A percentile compares a stretch with the other conserved stretches of the same genome.
Evolutionary conservation across 1,140 invertebrate genomes (phyloP).

Genomic region (Asbolus verrucosus): DNA sequence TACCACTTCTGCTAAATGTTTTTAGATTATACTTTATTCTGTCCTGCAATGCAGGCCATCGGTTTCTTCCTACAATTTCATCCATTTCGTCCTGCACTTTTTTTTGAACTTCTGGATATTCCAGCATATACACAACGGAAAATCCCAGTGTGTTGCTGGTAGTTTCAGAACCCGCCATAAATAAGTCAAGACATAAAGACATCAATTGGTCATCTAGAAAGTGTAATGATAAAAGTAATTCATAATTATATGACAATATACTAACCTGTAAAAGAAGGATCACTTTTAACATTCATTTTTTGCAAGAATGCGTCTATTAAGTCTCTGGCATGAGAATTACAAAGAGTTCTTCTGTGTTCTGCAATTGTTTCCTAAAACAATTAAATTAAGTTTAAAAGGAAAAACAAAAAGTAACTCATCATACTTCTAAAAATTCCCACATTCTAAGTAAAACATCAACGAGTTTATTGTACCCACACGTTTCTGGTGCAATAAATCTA

Average conservation of each 20-base stretch:
- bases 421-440: conserved; percentile 48
- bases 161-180: conserved; percentile 79
- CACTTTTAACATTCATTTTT: conserved; percentile 54
- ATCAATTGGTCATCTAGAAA: conserved; percentile 73
- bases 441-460: conserved; percentile 47
- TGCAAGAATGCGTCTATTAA: conserved; percentile 59
- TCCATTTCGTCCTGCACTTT: conserved; percentile 78
- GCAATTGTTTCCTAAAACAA: conserved; percentile 59
- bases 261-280: conserved; percentile 67
- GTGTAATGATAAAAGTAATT: not conserved
- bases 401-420: conserved; percentile 4
- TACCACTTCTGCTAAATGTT: too few species aligned
- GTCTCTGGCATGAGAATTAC: conserved; percentile 50
- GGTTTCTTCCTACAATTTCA: conserved; percentile 70
- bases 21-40: conserved; percentile 70
- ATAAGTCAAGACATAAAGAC: conserved; percentile 76
- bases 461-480: conserved; percentile 70
- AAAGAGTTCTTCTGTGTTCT: conserved; percentile 53
- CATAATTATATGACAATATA: conserved; percentile 66
- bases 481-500: conserved; percentile 71
- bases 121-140: conserved; percentile 73
- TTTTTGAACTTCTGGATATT: conserved; percentile 74
- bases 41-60: conserved; percentile 72
- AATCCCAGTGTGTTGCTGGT: conserved; percentile 75
- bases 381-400: not conserved